Base-by-base conservation (phyloP, 2,888 invertebrate species). In the Acrobasis suavella region DNA sequence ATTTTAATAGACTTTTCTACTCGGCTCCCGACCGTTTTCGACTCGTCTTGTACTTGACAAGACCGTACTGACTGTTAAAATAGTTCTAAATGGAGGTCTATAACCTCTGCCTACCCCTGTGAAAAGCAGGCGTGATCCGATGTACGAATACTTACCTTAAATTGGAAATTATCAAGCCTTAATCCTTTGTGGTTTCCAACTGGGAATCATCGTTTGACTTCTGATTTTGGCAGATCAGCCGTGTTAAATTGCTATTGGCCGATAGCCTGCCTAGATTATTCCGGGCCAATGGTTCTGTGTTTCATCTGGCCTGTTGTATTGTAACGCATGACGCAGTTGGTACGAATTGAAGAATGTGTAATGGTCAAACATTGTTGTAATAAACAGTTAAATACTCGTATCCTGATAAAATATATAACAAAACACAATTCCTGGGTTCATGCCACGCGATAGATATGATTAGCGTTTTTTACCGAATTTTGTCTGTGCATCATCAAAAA, bases 221-320 rank as follows among this genome's bases (percentile, higher is more conserved):
- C 42, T 22, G 56, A 56, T 42, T 56, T 56, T 56, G 56, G 17
- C 56, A 46, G 42, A 56, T 56, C 56, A 56, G 42, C 56, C 42
- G 42, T 42, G 42, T 56, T 39, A 17, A 56, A 39, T 16, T 17
- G 56, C 8, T 56, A 42, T 56, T 15, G 16, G 42, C 12, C 16
- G 42, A 16, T 55, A 55, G 1, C 39, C 17, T 10, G 38, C 16
- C 42, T 56, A 22, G 56, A 42, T 56, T 56, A 56, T 56, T 56
- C 56, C 22, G 17, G 42, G 22, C 22, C 56, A 56, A 22, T 56
- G 22, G 17, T 7, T 15, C 12, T 22, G 7, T 32, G n/a, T 46
- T 46, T n/a, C n/a, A 5, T 46, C 14, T 46, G 46, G 46, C 46
- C n/a, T n/a, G 14, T n/a, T 5, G n/a, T 46, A 46, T n/a, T 5